Conservation (phyloP, 2,113 vertebrate genomes). For the Onychorhynchus coronatus region DNA sequence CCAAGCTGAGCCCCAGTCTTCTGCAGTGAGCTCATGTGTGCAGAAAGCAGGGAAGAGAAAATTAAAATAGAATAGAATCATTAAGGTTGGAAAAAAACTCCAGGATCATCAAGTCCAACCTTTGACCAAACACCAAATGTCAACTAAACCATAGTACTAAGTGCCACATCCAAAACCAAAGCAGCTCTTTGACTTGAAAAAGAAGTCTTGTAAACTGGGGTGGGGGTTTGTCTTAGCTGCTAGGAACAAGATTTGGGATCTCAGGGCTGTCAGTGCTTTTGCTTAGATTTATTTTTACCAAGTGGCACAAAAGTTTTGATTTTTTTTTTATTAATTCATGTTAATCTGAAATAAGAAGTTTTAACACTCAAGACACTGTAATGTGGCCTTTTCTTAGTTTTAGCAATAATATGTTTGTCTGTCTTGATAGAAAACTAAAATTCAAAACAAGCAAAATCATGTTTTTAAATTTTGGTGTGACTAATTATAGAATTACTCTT, state of each 20-base stretch:
- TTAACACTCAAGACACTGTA: not conserved
- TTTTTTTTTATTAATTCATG: not conserved
- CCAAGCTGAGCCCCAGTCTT: not conserved
- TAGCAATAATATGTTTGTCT: not conserved
- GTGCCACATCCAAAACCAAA: not conserved
- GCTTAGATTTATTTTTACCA: not conserved
- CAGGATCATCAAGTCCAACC: fast-evolving
- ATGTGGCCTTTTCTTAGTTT: not conserved
- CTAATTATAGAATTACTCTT: not conserved
- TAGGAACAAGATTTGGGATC: not conserved
- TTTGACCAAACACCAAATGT: not conserved
- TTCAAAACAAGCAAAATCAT: not conserved
- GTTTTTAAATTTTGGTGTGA: not conserved
- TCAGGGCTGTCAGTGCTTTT: not conserved
- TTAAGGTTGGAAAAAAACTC: not conserved
- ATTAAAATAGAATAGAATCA: not conserved
- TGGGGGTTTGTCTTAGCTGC: not conserved
- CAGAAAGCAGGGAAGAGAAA: not conserved
- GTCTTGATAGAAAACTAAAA: not conserved
- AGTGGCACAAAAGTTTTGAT: not conserved
- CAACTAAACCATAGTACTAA: not conserved
- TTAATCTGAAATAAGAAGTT: not conserved
- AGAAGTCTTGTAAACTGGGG: not conserved
- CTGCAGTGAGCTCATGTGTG: not conserved
- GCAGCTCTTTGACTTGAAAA: not conserved